phyloP scores from a whole-genome alignment of 1,140 invertebrate species.

The Goniozus legneri region DNA sequence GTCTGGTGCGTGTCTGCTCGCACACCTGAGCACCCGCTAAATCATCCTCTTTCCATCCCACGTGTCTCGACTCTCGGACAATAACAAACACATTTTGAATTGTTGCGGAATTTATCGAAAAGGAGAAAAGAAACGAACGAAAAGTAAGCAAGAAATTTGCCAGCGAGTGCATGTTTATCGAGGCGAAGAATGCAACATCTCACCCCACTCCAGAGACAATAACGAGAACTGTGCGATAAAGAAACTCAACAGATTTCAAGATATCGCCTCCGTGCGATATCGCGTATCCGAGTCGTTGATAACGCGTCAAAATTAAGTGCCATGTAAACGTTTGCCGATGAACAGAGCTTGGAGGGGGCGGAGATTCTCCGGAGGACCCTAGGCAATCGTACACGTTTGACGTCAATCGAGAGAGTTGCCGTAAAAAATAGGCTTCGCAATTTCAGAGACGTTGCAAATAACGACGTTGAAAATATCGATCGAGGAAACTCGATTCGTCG shows the following conservation, averaged over 20 bases:
- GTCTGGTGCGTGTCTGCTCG: too few species aligned
- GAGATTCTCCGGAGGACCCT: too few species aligned
- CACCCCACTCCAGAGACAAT: neutral
- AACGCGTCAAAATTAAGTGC: constrained; percentile 26
- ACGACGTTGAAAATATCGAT: too few species aligned
- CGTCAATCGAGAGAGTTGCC: constrained; percentile 25
- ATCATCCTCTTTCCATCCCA: too few species aligned
- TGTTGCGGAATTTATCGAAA: neutral
- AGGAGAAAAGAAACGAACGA: neutral
- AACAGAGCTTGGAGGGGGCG: too few species aligned
- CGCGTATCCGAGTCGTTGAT: constrained; percentile 13
- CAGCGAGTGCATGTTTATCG: neutral
- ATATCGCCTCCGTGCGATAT: constrained; percentile 8
- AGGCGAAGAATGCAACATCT: neutral
- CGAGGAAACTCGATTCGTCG: too few species aligned
- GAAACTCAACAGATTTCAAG: constrained; percentile 21
- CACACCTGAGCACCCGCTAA: too few species aligned
- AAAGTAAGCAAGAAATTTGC: neutral
- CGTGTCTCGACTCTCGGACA: too few species aligned
- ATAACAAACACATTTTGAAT: neutral
- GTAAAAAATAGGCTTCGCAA: too few species aligned
- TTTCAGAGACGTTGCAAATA: too few species aligned
- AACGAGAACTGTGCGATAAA: too few species aligned
- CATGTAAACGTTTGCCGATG: constrained; percentile 26
- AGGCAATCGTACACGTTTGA: constrained; percentile 16